Evolutionary conservation across 2,113 vertebrate species (phyloP).

Genomic region (Oreochromis niloticus): DNA sequence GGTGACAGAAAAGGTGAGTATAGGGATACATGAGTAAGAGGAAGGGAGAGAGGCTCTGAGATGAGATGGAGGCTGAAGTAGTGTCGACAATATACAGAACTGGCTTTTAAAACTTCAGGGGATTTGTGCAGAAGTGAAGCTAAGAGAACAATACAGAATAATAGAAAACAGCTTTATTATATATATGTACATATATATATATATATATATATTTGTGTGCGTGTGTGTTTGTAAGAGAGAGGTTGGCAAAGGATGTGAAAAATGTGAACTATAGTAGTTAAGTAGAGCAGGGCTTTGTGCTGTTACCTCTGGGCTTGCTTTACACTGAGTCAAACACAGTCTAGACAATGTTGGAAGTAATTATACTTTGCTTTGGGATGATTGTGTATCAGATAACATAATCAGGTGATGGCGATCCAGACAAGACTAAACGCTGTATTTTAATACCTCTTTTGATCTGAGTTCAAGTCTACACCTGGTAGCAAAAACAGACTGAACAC

Average conservation of each 20-base stretch:
- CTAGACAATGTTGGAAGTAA: constrained; percentile 10
- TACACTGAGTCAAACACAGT: constrained; percentile 25
- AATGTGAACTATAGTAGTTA: constrained; percentile 44
- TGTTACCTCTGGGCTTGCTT: constrained; percentile 15
- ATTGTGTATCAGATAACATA: constrained; percentile 41
- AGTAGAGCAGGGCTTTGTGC: constrained; percentile 21
- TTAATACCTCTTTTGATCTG: constrained; percentile 7
- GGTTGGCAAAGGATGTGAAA: constrained; percentile 17
- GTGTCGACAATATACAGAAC: constrained; percentile 33
- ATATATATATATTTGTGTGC: not conserved
- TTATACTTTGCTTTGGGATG: constrained; percentile 30
- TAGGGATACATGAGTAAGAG: constrained; percentile 2
- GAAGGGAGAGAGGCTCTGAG: not conserved
- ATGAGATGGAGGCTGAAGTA: constrained; percentile 2
- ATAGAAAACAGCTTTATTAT: not conserved
- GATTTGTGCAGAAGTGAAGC: not conserved
- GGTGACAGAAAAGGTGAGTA: constrained; percentile 41
- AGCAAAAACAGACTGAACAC: not conserved
- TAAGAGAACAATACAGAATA: not conserved
- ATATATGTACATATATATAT: not conserved
- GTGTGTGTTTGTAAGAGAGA: not conserved
- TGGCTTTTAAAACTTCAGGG: constrained; percentile 32
- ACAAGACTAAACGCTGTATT: constrained; percentile 2
- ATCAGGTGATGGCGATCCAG: constrained; percentile 30
- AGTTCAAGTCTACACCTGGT: not conserved